phyloP scores from a whole-genome alignment of 2,797 vertebrate species.

The Propithecus deckenii region DNA sequence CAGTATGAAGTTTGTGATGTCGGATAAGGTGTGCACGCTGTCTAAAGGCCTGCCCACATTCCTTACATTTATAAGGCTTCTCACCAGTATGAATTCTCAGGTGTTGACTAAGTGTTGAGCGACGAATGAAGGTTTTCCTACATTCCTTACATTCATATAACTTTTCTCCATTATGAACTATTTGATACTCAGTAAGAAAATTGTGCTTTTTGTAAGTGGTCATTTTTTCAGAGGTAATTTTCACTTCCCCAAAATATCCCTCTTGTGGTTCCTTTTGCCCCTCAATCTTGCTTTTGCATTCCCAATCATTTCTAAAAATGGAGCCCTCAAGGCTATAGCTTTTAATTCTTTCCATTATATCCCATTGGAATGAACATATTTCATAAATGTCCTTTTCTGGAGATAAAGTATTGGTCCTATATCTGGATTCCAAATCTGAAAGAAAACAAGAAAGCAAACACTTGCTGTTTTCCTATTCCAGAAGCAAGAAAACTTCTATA shows the following conservation, averaged over 20 bases:
- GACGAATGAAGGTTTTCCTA: slow-evolving; percentile 73
- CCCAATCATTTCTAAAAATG: slow-evolving; percentile 55
- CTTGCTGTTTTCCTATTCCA: background rate
- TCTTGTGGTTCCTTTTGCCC: slow-evolving; percentile 14
- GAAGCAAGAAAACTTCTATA: background rate
- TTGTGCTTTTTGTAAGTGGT: slow-evolving; percentile 52
- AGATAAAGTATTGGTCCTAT: slow-evolving; percentile 30
- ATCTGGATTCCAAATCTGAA: slow-evolving; percentile 73
- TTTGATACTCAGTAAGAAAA: slow-evolving; percentile 70
- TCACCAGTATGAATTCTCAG: slow-evolving; percentile 74
- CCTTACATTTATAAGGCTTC: slow-evolving; percentile 72
- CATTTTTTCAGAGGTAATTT: slow-evolving; percentile 54
- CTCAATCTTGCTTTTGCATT: slow-evolving; percentile 47
- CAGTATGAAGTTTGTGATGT: slow-evolving; percentile 74
- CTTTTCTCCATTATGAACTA: slow-evolving; percentile 74
- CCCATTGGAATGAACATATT: slow-evolving; percentile 68
- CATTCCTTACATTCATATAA: slow-evolving; percentile 76
- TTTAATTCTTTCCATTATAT: slow-evolving; percentile 71
- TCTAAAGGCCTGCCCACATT: slow-evolving; percentile 74
- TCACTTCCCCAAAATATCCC: slow-evolving; percentile 46
- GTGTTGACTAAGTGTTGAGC: slow-evolving; percentile 73
- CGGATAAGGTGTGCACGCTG: slow-evolving; percentile 72
- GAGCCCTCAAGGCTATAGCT: slow-evolving; percentile 39
- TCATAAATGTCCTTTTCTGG: slow-evolving; percentile 70
- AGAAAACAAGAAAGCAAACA: slow-evolving; percentile 62